A percentile compares a stretch with the other conserved stretches of the same genome.
Evolutionary conservation across 2,888 invertebrate species (phyloP).

Genomic region (Galeruca laticollis): DNA sequence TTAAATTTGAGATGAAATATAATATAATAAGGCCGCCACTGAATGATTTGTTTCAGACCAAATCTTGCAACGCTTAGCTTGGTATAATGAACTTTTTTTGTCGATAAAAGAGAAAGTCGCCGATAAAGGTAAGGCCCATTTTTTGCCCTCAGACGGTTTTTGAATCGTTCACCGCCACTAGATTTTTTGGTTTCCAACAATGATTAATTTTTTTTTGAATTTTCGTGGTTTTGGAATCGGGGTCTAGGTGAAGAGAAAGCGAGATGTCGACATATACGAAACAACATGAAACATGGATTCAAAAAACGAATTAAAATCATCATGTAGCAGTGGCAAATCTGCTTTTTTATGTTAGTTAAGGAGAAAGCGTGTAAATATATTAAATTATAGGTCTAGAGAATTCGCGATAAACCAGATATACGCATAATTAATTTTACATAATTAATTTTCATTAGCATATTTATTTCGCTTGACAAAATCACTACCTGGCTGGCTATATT

Average conservation of each 20-base stretch:
- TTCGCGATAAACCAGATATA: neutral
- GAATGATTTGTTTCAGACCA: neutral
- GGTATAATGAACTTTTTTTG: constrained; percentile 7
- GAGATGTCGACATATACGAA: neutral
- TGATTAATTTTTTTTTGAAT: constrained; percentile 6
- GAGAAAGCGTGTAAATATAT: neutral
- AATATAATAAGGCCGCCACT: constrained; percentile 11
- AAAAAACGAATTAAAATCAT: neutral
- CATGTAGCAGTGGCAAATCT: constrained; percentile 3
- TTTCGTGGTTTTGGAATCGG: constrained; percentile 7
- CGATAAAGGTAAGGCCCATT: constrained; percentile 23
- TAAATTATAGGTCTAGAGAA: neutral
- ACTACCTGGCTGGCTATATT: too few relatives aligned
- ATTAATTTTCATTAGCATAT: neutral
- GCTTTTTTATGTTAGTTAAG: constrained; percentile 12
- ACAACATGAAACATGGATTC: neutral
- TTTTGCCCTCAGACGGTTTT: constrained; percentile 11
- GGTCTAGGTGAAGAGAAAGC: constrained; percentile 22
- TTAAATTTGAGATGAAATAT: too few relatives aligned
- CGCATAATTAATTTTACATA: neutral
- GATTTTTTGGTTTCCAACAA: neutral
- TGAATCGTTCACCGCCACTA: neutral
- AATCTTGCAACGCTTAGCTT: constrained; percentile 10
- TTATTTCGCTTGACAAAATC: too few relatives aligned
- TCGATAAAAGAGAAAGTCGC: constrained; percentile 32